These are phyloP conservation scores for Drosophila peninsularis DNA, from an alignment of 2,888 invertebrate genomes.

Conservation along the genomic window DNA sequence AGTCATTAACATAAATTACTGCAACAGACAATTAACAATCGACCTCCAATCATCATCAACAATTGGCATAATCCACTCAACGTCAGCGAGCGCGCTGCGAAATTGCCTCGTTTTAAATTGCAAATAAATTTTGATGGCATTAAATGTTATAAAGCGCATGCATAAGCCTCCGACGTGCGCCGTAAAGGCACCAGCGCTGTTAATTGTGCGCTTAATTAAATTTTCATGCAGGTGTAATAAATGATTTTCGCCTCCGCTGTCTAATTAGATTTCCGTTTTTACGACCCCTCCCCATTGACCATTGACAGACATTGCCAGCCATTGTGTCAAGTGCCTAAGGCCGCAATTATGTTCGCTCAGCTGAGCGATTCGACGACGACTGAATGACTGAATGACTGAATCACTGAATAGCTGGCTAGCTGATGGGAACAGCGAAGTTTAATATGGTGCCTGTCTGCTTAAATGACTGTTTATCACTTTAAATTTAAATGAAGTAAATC, in stretches of 20 bases:
- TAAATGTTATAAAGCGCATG: conserved; percentile 70
- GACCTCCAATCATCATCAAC: conserved; percentile 75
- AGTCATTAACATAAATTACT: conserved; percentile 74
- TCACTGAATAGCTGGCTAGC: background rate
- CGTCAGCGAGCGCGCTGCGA: conserved; percentile 27
- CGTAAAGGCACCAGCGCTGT: conserved; percentile 49
- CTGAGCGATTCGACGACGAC: conserved; percentile 23
- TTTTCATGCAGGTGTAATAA: conserved; percentile 80
- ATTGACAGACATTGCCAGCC: conserved; percentile 14
- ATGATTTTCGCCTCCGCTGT: conserved; percentile 63
- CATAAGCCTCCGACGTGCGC: conserved; percentile 22
- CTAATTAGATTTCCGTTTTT: conserved; percentile 76
- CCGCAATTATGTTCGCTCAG: conserved; percentile 32
- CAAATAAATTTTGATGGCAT: conserved; percentile 77
- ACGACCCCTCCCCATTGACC: conserved; percentile 24
- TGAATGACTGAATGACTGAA: conserved; percentile 12
- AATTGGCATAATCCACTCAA: conserved; percentile 77
- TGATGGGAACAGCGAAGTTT: background rate
- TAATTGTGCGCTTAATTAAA: conserved; percentile 80
- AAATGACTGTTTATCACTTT: background rate
- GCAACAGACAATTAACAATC: conserved; percentile 75
- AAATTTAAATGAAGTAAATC: background rate
- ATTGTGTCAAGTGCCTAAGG: conserved; percentile 48
- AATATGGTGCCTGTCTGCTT: background rate
- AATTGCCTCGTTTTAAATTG: conserved; percentile 77